Evolutionary conservation across 2,113 vertebrate species (phyloP).

Genomic region (Chrysemys picta): DNA sequence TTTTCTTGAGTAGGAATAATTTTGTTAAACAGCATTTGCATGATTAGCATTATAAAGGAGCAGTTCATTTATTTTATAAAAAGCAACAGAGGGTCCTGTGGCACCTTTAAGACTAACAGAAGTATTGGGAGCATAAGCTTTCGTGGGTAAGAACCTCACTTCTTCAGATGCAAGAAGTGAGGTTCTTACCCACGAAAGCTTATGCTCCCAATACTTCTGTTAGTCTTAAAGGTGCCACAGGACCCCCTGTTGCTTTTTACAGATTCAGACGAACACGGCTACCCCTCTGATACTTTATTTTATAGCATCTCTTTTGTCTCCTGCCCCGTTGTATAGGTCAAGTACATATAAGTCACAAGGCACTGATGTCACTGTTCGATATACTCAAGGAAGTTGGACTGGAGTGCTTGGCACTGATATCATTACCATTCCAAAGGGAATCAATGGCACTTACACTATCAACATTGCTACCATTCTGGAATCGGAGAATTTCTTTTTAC

Average conservation of each 20-base stretch:
- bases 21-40: not conserved
- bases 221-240: too few species aligned
- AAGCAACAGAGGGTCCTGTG: too few species aligned
- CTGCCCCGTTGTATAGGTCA: slow-evolving; percentile 80
- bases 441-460: slow-evolving; percentile 82
- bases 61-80: not conserved
- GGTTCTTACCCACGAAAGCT: too few species aligned
- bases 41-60: not conserved
- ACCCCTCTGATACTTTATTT: not conserved
- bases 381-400: slow-evolving; percentile 96
- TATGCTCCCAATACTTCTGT: too few species aligned
- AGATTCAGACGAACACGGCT: too few species aligned
- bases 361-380: slow-evolving; percentile 86
- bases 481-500: slow-evolving; percentile 94
- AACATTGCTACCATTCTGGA: slow-evolving; percentile 92
- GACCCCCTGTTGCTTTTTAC: too few species aligned
- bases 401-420: slow-evolving; percentile 90
- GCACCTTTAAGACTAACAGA: too few species aligned
- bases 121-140: too few species aligned
- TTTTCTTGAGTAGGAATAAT: not conserved
- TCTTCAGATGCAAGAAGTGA: too few species aligned
- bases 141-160: too few species aligned
- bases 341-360: slow-evolving; percentile 82
- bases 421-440: slow-evolving; percentile 87
- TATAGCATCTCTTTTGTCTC: not conserved